Evolutionary conservation across 1,140 invertebrate species (phyloP).

Genomic region (Anoplolepis gracilipes): DNA sequence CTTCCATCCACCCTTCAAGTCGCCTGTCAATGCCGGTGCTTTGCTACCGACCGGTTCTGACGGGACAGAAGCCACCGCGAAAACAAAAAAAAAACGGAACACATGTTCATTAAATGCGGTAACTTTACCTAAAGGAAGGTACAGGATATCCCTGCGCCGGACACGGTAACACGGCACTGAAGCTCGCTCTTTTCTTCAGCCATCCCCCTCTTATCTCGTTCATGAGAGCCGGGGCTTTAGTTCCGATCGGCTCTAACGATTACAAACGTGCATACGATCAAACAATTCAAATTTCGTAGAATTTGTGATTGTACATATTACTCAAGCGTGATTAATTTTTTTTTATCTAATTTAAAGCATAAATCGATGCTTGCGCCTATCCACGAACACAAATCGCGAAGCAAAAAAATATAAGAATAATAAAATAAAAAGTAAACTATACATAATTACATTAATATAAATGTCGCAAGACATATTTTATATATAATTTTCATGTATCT

Average conservation of each 20-base stretch:
- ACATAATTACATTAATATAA: background rate
- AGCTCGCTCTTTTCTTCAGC: constrained; percentile 76
- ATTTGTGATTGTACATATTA: background rate
- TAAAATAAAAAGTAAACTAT: background rate
- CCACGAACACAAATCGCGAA: background rate
- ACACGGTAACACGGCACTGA: constrained; percentile 87
- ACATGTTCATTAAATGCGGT: constrained; percentile 32
- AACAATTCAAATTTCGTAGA: constrained; percentile 8
- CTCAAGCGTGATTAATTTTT: background rate
- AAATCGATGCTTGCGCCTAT: background rate
- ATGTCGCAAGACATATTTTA: background rate
- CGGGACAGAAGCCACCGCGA: constrained; percentile 64
- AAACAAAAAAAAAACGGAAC: constrained; percentile 56
- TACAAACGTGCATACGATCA: constrained; percentile 52
- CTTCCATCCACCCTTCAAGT: constrained; percentile 83
- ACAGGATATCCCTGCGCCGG: constrained; percentile 88
- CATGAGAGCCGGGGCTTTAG: constrained; percentile 88
- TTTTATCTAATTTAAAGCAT: background rate
- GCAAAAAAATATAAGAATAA: background rate
- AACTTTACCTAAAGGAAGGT: constrained; percentile 84
- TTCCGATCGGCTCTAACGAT: constrained; percentile 89
- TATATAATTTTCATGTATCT: background rate
- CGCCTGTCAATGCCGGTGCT: constrained; percentile 87
- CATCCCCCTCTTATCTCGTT: constrained; percentile 78
- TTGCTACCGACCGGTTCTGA: constrained; percentile 90